Evolutionary conservation across 2,888 invertebrate genomes (phyloP).

Genomic region (Eucera pruinosa): DNA sequence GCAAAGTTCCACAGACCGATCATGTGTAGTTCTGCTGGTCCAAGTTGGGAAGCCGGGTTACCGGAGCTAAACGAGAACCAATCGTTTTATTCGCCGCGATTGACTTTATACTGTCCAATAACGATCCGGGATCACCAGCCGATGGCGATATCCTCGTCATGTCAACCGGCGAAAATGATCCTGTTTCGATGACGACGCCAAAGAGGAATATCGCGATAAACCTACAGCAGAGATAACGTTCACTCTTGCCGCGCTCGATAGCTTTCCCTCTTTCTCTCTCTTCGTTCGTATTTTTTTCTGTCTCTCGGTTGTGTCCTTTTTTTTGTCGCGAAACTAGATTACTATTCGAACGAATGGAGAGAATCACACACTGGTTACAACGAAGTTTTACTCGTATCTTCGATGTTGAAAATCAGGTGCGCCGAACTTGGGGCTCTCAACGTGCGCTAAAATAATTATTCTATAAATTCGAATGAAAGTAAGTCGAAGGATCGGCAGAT

Average conservation of each 20-base stretch:
- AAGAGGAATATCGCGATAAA: constrained; percentile 60
- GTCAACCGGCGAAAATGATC: constrained; percentile 61
- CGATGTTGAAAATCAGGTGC: not conserved
- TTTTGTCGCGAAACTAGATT: constrained; percentile 48
- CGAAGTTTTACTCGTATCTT: constrained; percentile 5
- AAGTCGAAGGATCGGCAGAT: no score
- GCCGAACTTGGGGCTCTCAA: no score
- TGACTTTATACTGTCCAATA: constrained; percentile 52
- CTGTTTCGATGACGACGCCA: constrained; percentile 58
- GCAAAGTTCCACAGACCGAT: constrained; percentile 63
- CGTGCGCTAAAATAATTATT: no score
- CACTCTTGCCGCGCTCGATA: constrained; percentile 51
- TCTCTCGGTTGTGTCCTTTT: not conserved
- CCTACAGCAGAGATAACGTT: constrained; percentile 55
- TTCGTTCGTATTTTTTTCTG: not conserved
- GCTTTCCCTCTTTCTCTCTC: not conserved
- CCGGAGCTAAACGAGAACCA: constrained; percentile 50
- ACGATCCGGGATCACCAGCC: constrained; percentile 52
- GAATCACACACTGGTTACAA: constrained; percentile 22
- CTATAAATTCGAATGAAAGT: no score
- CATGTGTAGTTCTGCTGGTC: constrained; percentile 41
- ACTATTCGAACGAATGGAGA: constrained; percentile 52
- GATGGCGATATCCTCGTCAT: constrained; percentile 59
- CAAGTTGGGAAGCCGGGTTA: constrained; percentile 28
- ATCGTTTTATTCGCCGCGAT: constrained; percentile 52